Percentiles rank a stretch among this genome's conserved stretches.
These are phyloP conservation scores for Holacanthella duospinosa DNA, from an alignment of 2,888 invertebrate species.

Conservation along the genomic window DNA sequence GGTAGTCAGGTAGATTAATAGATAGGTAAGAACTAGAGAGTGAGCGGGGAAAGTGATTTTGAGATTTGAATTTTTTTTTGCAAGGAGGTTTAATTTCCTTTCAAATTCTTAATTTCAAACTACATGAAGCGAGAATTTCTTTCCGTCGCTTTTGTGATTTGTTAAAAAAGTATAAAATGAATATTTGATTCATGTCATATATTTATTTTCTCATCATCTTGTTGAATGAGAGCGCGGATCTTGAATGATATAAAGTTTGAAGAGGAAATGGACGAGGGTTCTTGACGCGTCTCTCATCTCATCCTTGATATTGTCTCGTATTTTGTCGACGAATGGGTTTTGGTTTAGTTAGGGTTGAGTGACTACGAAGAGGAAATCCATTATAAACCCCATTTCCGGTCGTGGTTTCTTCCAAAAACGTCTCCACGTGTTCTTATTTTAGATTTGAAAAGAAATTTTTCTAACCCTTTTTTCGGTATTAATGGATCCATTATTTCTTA, in stretches of 20 bases:
- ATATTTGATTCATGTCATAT: not conserved
- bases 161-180: too few relatives aligned
- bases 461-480: conserved; percentile 1
- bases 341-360: conserved; percentile 1
- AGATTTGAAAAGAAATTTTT: not conserved
- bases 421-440: conserved; percentile 6
- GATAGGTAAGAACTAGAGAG: too few relatives aligned
- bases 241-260: not conserved
- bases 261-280: too few relatives aligned
- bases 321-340: not conserved
- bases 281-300: not conserved
- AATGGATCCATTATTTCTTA: too few relatives aligned
- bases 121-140: too few relatives aligned
- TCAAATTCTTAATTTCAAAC: too few relatives aligned
- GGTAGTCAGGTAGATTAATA: too few relatives aligned
- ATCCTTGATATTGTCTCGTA: not conserved
- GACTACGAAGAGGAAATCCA: conserved; percentile 10
- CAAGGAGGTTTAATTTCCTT: too few relatives aligned
- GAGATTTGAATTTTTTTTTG: too few relatives aligned
- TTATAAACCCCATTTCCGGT: conserved; percentile 11
- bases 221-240: not conserved
- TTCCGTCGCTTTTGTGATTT: too few relatives aligned
- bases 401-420: not conserved
- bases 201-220: not conserved
- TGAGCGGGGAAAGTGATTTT: too few relatives aligned